Evolutionary conservation across 2,888 invertebrate genomes (phyloP).

Genomic region (Diaphora mendica): DNA sequence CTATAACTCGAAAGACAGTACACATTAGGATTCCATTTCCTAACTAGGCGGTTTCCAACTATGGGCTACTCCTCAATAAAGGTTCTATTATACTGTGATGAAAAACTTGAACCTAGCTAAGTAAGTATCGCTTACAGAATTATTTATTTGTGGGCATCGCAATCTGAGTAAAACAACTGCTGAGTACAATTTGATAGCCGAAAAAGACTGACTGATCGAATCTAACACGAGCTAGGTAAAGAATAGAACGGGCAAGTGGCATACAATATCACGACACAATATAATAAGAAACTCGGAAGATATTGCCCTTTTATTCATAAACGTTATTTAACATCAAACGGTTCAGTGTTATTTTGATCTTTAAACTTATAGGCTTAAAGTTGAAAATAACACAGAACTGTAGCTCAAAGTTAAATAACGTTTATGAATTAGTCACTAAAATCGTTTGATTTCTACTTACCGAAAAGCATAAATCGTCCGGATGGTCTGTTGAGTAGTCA

Average conservation of each 20-base stretch:
- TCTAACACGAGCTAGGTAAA: no score
- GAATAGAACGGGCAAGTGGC: background rate
- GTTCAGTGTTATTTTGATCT: no score
- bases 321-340: no score
- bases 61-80: background rate
- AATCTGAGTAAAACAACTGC: slow-evolving; percentile 1
- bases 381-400: no score
- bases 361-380: no score
- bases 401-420: no score
- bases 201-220: no score
- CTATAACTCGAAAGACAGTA: background rate
- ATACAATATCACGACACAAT: background rate
- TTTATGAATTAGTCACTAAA: background rate
- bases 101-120: background rate
- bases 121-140: background rate
- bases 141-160: background rate
- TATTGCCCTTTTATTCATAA: no score
- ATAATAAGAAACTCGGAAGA: background rate
- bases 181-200: no score
- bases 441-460: slow-evolving; percentile 79
- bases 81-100: background rate
- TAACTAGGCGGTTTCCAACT: background rate
- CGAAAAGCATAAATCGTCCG: slow-evolving; percentile 92
- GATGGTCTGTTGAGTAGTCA: slow-evolving; percentile 91
- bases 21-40: background rate